Evolutionary conservation across 2,888 invertebrate species (phyloP), one percentile per base, ranked within the genome.

Genomic region (Ethmia dodecea): DNA sequence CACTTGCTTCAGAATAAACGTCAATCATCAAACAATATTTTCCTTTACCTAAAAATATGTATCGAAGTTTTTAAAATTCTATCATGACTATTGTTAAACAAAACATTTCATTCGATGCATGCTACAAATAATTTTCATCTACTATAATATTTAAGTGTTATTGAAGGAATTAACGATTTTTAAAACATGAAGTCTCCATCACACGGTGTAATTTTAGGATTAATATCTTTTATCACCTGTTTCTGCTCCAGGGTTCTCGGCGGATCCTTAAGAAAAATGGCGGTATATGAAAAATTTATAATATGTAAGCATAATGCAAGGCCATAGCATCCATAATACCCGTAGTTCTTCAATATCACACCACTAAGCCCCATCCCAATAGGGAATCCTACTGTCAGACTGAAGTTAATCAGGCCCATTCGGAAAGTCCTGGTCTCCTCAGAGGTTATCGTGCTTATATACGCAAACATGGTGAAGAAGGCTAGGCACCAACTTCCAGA

Each of bases 281-380:
- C 59, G 0, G 90, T 92, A 54, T 94, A 94, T 10, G 89, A 55
- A 32, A 94, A 87, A 38, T 93, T 91, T 13, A 92, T 52, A 3
- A 90, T 60, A 60, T 94, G 93, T 45, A 94, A 77, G 6, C 75
- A 65, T 0, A 90, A 89, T 9, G 92, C 89, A 29, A 93, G 83
- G 2, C 90, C 88, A 59, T 93, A 94, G 8, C 93, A 90, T 1
- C 94, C 94, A 57, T 94, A 94, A 62, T 93, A 94, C 0, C 94
- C 93, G 26, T 91, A 88, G 54, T 89, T 86, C 63, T 86, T 89
- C 37, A 90, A 57, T 26, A 96, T 70, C 11, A 94, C 84, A 0
- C 96, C 96, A 58, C 95, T 94, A 1, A 93, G 64, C 0, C 94
- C 93, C 80, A 94, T 92, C 1, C 97, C 97, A n/a, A 96, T 88